phyloP scores from a whole-genome alignment of 2,113 vertebrate species.

The Podarcis cretensis region DNA sequence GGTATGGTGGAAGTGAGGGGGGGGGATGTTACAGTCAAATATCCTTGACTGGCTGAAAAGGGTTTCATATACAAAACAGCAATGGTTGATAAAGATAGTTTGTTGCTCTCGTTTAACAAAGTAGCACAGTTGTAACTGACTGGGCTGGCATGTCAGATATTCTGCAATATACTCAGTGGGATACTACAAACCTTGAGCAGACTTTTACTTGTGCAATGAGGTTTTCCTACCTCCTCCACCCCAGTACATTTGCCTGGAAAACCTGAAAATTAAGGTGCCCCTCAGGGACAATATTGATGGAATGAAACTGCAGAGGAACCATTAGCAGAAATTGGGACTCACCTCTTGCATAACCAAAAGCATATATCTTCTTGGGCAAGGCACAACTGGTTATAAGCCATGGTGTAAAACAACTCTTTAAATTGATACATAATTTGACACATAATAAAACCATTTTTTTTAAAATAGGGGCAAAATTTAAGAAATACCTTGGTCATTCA shows the following conservation, averaged over 20 bases:
- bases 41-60: neutral
- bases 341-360: neutral
- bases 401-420: neutral
- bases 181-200: neutral
- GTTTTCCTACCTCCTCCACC: neutral
- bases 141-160: neutral
- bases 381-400: neutral
- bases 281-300: neutral
- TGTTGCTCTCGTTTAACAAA: neutral
- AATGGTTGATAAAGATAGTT: neutral
- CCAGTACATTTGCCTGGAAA: neutral
- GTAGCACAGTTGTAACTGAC: neutral
- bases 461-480: constrained; percentile 93
- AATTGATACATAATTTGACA: constrained; percentile 5
- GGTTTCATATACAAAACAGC: neutral
- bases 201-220: neutral
- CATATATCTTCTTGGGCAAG: neutral
- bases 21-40: neutral
- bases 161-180: neutral
- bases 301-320: neutral
- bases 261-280: neutral
- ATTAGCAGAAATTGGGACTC: neutral
- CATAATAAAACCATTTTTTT: constrained; percentile 49
- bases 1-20: neutral
- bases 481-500: constrained; percentile 97